Percentiles rank a stretch among this genome's conserved stretches.
phyloP scores from a whole-genome alignment of 2,113 vertebrate genomes.

The Podiceps cristatus region DNA sequence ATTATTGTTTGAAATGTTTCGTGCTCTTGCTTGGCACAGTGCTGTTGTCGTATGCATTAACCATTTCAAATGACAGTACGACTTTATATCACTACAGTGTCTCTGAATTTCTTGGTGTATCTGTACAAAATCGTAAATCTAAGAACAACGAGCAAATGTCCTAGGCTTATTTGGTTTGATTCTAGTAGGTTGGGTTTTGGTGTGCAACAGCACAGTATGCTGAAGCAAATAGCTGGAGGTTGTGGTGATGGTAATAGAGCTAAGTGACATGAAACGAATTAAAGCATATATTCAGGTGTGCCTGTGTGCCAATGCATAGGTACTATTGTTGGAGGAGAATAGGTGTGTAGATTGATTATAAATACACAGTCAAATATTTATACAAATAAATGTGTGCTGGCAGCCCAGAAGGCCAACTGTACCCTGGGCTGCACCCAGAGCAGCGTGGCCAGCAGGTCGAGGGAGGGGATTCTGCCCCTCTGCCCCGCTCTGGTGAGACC shows the following conservation, averaged over 20 bases:
- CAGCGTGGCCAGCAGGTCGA: no score
- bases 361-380: neutral
- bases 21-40: neutral
- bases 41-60: neutral
- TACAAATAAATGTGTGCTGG: neutral
- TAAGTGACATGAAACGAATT: neutral
- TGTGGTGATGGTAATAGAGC: neutral
- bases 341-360: neutral
- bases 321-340: neutral
- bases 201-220: neutral
- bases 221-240: neutral
- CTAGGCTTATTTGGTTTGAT: neutral
- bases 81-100: neutral
- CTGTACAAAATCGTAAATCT: neutral
- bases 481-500: no score
- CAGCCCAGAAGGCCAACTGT: no score
- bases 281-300: neutral
- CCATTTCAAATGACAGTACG: neutral
- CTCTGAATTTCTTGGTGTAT: neutral
- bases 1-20: conserved; percentile 35
- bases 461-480: no score
- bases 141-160: neutral
- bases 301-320: neutral
- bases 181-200: neutral
- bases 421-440: no score